Evolutionary conservation across 1,140 invertebrate genomes (phyloP), one percentile per base, ranked within the genome.

Genomic region (Marisa cornuarietis): DNA sequence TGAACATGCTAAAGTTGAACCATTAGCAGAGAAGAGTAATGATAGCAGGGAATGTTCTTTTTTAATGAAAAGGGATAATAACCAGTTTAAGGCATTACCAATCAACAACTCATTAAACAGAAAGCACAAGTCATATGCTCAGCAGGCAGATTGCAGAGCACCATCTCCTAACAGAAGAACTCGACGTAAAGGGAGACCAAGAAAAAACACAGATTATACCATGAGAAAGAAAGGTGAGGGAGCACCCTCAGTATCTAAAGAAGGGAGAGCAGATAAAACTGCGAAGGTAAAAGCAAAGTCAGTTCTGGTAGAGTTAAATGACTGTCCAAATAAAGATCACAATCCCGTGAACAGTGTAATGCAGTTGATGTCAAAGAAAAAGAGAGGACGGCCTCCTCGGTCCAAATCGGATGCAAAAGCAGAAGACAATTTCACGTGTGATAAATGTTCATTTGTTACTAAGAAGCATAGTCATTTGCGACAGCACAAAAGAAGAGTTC

Each of bases 401-500:
- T 68, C 65, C 10, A n/a, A 18, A 9, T 68, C 65, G 3, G 65
- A 68, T 11, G 22, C 65, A n/a, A 63, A 73, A 74, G 78, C 71
- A 65, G 75, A 66, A 11, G 49, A 75, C n/a, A 16, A 52, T 79
- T 75, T 77, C 24, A 63, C 42, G 0, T 84, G 83, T 71, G 69
- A 79, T 11, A 42, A 76, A 42, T 84, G 83, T 49, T 65, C 79
- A 11, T 84, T 81, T 76, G 24, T 69, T 42, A 73, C 79, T 10
- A 74, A 76, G 26, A 82, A 77, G 49, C 72, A 71, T 6, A 26
- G 51, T 16, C 81, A 81, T 31, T 68, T 84, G 20, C 71, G 54
- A 72, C 76, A 82, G 24, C 83, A 84, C 54, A 79, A 81, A 71
- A 71, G 79, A 66, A 68, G 83, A 72, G 63, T 82, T 69, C 83